phyloP scores from a whole-genome alignment of 2,113 vertebrate genomes.

The Regulus satrapa region DNA sequence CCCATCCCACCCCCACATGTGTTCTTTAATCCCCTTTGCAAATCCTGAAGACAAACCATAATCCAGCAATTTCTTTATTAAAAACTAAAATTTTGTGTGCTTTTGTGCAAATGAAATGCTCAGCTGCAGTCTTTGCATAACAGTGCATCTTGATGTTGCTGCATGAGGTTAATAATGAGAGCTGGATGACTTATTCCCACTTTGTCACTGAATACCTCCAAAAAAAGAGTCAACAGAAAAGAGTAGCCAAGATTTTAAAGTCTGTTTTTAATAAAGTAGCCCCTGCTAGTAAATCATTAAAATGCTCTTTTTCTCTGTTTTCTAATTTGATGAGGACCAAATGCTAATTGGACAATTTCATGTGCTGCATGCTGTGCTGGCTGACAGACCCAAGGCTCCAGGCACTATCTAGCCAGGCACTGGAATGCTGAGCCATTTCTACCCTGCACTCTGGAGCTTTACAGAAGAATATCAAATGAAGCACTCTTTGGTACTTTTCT shows the following conservation, averaged over 20 bases:
- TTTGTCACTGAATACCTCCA: neutral
- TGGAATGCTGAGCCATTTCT: neutral
- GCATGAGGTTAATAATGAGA: neutral
- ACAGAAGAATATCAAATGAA: neutral
- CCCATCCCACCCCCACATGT: fast-evolving
- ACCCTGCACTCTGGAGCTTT: neutral
- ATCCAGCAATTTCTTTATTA: neutral
- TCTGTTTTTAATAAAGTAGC: neutral
- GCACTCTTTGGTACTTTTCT: neutral
- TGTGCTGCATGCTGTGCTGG: neutral
- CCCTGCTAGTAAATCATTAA: neutral
- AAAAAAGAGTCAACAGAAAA: neutral
- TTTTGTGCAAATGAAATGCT: neutral
- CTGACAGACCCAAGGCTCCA: neutral
- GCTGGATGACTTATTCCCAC: neutral
- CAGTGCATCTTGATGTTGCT: neutral
- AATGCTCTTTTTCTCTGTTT: neutral
- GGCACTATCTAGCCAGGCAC: neutral
- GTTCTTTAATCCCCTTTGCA: neutral
- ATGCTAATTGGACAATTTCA: neutral
- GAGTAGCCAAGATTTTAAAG: neutral
- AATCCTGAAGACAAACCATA: neutral
- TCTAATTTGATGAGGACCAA: neutral
- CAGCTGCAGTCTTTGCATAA: neutral
- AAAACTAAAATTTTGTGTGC: neutral